Conservation (phyloP, 2,797 vertebrate genomes). For the Cetoscarus ocellatus region DNA sequence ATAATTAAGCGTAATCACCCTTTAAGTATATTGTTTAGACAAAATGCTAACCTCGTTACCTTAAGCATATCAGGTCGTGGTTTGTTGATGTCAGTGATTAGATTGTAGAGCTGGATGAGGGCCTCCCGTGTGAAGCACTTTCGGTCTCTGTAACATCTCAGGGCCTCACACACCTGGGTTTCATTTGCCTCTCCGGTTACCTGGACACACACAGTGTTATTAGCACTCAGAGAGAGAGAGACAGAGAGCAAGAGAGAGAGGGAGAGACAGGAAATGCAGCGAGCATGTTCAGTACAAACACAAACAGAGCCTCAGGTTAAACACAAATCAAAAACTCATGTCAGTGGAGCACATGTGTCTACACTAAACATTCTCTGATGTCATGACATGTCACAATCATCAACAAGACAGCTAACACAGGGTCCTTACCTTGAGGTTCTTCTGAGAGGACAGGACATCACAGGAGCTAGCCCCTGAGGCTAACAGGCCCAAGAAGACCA, state of each 20-base stretch:
- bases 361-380: not conserved
- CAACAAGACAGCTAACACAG: not conserved
- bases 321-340: conserved; percentile 55
- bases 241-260: not conserved
- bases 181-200: conserved; percentile 95
- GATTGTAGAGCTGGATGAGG: conserved; percentile 92
- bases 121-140: conserved; percentile 94
- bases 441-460: conserved; percentile 87
- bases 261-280: conserved; percentile 53
- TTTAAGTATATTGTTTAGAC: not conserved
- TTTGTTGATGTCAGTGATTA: conserved; percentile 89
- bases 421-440: conserved; percentile 89
- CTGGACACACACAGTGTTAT: conserved; percentile 78
- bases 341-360: conserved; percentile 11
- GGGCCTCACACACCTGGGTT: conserved; percentile 93
- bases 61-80: conserved; percentile 93
- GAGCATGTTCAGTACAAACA: conserved; percentile 20
- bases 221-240: conserved; percentile 44
- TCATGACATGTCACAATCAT: conserved; percentile 9
- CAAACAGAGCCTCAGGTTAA: conserved; percentile 39
- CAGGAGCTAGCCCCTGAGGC: conserved; percentile 92
- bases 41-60: conserved; percentile 74
- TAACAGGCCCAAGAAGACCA: conserved; percentile 93
- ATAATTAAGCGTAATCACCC: not conserved
- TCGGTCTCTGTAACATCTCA: conserved; percentile 92